Evolutionary conservation across 2,113 vertebrate species (phyloP).

Genomic region (Proteles cristata): DNA sequence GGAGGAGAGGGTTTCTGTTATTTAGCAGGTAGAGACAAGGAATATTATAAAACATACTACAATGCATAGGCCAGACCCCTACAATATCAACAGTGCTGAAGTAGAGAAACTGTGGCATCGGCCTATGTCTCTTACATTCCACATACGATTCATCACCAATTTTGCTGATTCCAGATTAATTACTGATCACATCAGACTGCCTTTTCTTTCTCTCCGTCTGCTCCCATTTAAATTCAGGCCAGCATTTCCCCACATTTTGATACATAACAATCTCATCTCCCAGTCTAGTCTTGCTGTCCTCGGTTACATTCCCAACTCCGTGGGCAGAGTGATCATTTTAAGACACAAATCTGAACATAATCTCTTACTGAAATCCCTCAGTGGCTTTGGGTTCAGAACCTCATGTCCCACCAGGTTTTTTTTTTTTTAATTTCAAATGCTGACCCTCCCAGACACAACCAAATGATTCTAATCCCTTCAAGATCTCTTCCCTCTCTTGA

Average conservation of each 20-base stretch:
- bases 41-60: background rate
- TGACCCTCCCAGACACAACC: slow-evolving; percentile 17
- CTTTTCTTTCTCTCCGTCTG: background rate
- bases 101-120: background rate
- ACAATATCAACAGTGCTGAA: background rate
- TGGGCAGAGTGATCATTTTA: background rate
- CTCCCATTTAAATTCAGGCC: background rate
- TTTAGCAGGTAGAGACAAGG: background rate
- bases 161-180: background rate
- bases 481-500: background rate
- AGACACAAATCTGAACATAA: background rate
- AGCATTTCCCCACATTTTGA: background rate
- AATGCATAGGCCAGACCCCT: background rate
- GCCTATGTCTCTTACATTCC: background rate
- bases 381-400: background rate
- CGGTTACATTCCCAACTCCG: background rate
- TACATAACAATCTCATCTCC: background rate
- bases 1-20: background rate
- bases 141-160: background rate
- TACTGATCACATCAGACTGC: background rate
- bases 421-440: background rate
- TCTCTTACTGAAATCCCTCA: background rate
- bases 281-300: background rate
- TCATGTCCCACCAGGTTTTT: background rate
- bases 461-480: slow-evolving; percentile 5